These are phyloP conservation scores for Uromys caudimaculatus DNA, from an alignment of 2,797 vertebrate species.

Conservation along the genomic window DNA sequence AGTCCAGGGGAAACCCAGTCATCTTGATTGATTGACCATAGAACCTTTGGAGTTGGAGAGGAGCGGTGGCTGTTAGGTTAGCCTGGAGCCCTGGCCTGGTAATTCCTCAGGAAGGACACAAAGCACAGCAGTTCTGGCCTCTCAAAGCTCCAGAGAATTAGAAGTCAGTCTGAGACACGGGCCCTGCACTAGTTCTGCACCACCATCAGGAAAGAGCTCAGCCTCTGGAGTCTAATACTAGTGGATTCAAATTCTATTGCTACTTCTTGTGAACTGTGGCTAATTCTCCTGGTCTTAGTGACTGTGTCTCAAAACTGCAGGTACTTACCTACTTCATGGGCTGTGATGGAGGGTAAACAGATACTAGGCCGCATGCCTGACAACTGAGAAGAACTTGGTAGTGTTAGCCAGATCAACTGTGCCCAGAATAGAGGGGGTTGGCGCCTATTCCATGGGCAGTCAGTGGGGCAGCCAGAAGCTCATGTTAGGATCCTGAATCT, in stretches of 20 bases:
- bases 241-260: neutral
- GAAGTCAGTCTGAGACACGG: rapidly evolving
- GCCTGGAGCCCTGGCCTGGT: neutral
- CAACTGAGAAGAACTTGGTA: neutral
- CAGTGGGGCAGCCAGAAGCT: rapidly evolving
- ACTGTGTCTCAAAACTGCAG: neutral
- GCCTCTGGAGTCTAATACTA: neutral
- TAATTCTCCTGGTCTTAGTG: neutral
- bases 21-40: neutral
- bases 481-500: neutral
- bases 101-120: neutral
- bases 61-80: neutral
- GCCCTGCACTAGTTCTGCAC: neutral
- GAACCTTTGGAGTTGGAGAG: rapidly evolving
- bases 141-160: too few species aligned
- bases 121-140: neutral
- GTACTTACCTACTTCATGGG: rapidly evolving
- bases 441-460: neutral
- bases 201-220: neutral
- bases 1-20: neutral
- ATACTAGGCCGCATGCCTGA: neutral
- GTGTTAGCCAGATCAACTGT: neutral
- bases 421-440: neutral
- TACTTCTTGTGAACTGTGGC: rapidly evolving
- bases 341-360: neutral